phyloP scores from a whole-genome alignment of 2,113 vertebrate species.

The Oryzias melastigma region DNA sequence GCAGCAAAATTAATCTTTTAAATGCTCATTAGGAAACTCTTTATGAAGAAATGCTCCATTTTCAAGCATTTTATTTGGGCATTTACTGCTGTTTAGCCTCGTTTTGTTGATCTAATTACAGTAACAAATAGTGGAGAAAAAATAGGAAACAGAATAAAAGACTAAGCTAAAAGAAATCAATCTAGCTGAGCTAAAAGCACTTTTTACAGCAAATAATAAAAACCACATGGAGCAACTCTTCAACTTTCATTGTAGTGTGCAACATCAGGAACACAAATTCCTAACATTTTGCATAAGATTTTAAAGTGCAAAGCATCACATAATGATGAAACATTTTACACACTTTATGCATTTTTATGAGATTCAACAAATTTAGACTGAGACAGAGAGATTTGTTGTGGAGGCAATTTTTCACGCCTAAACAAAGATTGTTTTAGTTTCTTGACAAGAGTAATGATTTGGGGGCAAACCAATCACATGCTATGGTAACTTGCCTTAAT shows the following conservation, averaged over 20 bases:
- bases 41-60: background rate
- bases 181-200: no score
- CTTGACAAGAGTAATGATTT: slow-evolving; percentile 19
- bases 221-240: no score
- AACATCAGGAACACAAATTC: slow-evolving; percentile 7
- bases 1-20: slow-evolving; percentile 10
- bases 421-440: slow-evolving; percentile 5
- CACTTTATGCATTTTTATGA: no score
- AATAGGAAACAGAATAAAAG: no score
- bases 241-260: background rate
- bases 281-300: background rate
- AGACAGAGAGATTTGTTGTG: no score
- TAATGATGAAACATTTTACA: background rate
- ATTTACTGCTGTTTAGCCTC: no score
- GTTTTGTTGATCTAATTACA: no score
- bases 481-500: slow-evolving; percentile 18
- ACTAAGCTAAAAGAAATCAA: no score
- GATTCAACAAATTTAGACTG: no score
- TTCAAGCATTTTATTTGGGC: no score
- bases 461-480: slow-evolving; percentile 19
- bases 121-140: no score
- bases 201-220: no score
- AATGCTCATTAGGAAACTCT: slow-evolving; percentile 1
- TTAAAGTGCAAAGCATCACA: background rate
- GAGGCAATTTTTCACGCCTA: background rate